phyloP scores from a whole-genome alignment of 92 coral and sea anemone genomes.

The Muricea muricata region DNA sequence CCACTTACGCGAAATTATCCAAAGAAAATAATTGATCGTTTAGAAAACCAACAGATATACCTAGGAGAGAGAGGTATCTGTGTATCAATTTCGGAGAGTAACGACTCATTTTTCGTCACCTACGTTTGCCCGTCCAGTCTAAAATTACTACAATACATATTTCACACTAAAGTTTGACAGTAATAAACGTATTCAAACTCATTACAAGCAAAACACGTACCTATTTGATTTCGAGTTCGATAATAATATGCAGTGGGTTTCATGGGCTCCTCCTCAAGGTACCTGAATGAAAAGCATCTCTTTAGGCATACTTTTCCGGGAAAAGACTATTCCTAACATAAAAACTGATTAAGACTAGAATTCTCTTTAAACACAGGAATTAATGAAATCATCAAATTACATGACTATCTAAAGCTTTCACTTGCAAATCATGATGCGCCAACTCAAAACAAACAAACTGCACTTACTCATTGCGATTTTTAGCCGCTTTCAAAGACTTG shows the following conservation, averaged over 20 bases:
- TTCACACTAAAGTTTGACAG: too few relatives aligned
- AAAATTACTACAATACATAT: too few relatives aligned
- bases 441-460: not conserved
- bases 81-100: not conserved
- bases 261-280: not conserved
- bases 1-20: conserved; percentile 23
- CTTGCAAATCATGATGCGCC: too few relatives aligned
- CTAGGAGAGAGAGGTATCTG: not conserved
- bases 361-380: too few relatives aligned
- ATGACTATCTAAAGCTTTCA: not conserved
- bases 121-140: too few relatives aligned
- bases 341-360: too few relatives aligned
- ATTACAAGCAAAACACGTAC: too few relatives aligned
- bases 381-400: not conserved
- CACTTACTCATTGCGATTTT: conserved; percentile 22
- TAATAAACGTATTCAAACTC: too few relatives aligned
- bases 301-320: too few relatives aligned
- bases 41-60: conserved; percentile 17
- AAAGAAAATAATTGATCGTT: not conserved
- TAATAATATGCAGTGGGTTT: conserved; percentile 18
- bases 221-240: conserved; percentile 24
- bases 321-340: too few relatives aligned
- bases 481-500: not conserved
- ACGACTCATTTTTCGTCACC: too few relatives aligned
- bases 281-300: not conserved